Evolutionary conservation across 2,797 vertebrate genomes (phyloP).

Genomic region (Melanotaenia maccullochi): DNA sequence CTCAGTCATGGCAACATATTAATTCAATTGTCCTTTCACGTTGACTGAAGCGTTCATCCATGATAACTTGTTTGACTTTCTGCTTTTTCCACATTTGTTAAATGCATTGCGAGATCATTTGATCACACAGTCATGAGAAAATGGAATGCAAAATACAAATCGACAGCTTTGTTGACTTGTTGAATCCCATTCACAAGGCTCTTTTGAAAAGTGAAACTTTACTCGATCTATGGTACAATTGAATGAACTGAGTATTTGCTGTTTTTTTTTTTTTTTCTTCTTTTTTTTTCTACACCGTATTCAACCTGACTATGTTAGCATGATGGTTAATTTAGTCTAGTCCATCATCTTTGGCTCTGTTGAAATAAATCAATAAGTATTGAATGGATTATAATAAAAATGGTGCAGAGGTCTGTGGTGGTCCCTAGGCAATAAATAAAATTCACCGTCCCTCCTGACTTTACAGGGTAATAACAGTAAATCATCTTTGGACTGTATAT

Average conservation of each 20-base stretch:
- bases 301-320: background rate
- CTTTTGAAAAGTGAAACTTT: background rate
- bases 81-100: background rate
- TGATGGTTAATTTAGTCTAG: background rate
- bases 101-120: background rate
- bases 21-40: background rate
- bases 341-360: background rate
- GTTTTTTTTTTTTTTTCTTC: no score
- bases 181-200: background rate
- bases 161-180: background rate
- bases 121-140: background rate
- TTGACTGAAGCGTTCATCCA: background rate
- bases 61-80: background rate
- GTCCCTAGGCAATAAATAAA: background rate
- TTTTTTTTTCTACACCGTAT: background rate
- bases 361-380: background rate
- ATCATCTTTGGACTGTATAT: background rate
- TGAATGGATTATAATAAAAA: background rate
- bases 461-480: background rate
- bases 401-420: background rate
- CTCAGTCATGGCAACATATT: background rate
- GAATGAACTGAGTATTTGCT: no score
- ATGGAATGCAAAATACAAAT: background rate
- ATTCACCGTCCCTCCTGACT: background rate
- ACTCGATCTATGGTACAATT: no score